Evolutionary conservation across 2,797 vertebrate genomes (phyloP).

Genomic region (Geotrypetes seraphini): DNA sequence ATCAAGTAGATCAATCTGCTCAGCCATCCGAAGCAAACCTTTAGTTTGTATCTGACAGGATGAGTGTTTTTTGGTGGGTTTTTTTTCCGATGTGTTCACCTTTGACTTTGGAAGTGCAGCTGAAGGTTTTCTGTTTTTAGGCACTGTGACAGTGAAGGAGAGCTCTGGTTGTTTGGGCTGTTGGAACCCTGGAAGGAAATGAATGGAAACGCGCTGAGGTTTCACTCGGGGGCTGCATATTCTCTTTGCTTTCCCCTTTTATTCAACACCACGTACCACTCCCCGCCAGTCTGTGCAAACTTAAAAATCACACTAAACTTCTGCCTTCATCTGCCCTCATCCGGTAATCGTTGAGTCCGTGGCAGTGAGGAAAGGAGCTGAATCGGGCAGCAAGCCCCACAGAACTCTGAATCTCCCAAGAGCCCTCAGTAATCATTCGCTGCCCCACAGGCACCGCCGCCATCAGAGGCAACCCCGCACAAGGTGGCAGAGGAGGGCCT

Average conservation of each 20-base stretch:
- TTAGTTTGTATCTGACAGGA: constrained; percentile 54
- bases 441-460: too few relatives aligned
- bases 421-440: too few relatives aligned
- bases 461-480: too few relatives aligned
- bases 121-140: constrained; percentile 54
- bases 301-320: too few relatives aligned
- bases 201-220: constrained; percentile 87
- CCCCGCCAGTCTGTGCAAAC: constrained; percentile 66
- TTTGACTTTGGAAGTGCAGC: constrained; percentile 29
- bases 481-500: too few relatives aligned
- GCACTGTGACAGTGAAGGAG: constrained; percentile 72
- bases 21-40: constrained; percentile 62
- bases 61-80: constrained; percentile 30
- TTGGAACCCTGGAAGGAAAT: constrained; percentile 81
- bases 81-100: constrained; percentile 18
- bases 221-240: constrained; percentile 85
- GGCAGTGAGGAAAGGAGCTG: too few relatives aligned
- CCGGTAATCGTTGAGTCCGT: too few relatives aligned
- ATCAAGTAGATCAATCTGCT: rapidly evolving
- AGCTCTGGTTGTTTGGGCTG: constrained; percentile 55
- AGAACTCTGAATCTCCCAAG: too few relatives aligned
- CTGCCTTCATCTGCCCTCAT: too few relatives aligned
- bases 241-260: constrained; percentile 86
- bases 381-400: too few relatives aligned
- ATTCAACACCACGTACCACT: constrained; percentile 93